These are phyloP conservation scores for Neoarius graeffei DNA, from an alignment of 2,113 vertebrate genomes.

Conservation along the genomic window DNA sequence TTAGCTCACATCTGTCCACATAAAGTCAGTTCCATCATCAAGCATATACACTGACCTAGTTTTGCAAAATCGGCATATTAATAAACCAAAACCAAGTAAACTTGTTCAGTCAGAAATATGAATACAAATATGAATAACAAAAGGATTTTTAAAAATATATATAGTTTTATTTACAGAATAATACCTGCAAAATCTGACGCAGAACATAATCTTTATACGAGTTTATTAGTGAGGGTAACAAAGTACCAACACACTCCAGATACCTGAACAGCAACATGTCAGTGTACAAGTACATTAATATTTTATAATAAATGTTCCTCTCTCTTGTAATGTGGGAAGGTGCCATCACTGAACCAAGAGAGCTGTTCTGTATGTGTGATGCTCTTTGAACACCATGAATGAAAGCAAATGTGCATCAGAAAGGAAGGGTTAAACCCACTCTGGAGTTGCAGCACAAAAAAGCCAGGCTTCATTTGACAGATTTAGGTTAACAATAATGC, in stretches of 20 bases:
- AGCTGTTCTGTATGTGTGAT: constrained; percentile 3
- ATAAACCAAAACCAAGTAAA: not conserved
- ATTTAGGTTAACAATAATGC: constrained; percentile 76
- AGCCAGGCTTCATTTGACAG: constrained; percentile 69
- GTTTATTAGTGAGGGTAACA: not conserved
- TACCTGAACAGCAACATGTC: not conserved
- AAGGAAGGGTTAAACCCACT: constrained; percentile 53
- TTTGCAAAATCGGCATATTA: not conserved
- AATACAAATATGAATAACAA: not conserved
- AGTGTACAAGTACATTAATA: not conserved
- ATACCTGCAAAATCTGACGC: not conserved
- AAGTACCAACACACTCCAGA: not conserved
- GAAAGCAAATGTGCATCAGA: constrained; percentile 33
- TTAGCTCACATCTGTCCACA: constrained; percentile 55
- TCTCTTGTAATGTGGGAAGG: constrained; percentile 19
- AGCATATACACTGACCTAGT: not conserved
- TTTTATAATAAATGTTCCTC: not conserved
- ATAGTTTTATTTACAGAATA: too few relatives aligned
- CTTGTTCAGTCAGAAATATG: not conserved
- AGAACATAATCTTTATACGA: not conserved
- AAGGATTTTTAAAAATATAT: not conserved
- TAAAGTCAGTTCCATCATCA: constrained; percentile 55
- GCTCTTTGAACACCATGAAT: constrained; percentile 1
- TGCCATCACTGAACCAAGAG: not conserved
- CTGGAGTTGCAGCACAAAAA: constrained; percentile 53